These are phyloP conservation scores for Sebastes wilsoni DNA, from an alignment of 2,797 vertebrate species.

Conservation along the genomic window DNA sequence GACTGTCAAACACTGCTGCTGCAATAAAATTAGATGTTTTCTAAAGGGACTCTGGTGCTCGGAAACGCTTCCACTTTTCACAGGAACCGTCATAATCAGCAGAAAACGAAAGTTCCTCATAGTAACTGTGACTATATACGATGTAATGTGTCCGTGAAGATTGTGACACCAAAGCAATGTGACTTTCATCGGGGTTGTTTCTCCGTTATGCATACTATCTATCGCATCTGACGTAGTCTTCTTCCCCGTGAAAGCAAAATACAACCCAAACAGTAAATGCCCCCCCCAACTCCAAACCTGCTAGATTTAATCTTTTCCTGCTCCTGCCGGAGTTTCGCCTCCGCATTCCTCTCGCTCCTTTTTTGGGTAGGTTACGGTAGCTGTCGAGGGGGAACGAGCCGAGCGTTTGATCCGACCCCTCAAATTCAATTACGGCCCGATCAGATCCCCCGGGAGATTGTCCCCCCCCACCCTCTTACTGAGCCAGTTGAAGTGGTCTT, in stretches of 20 bases:
- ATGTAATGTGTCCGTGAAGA: too few species aligned
- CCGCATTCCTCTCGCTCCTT: conserved; percentile 7
- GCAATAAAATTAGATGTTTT: too few species aligned
- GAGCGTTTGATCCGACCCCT: conserved; percentile 67
- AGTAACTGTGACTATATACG: too few species aligned
- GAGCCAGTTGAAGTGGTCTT: conserved; percentile 47
- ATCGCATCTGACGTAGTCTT: conserved; percentile 32
- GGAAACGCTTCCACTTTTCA: too few species aligned
- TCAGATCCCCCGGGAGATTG: conserved; percentile 65
- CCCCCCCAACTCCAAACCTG: conserved; percentile 18
- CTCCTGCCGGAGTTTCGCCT: conserved; percentile 22
- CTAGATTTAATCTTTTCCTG: conserved; percentile 55
- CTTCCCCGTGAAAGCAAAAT: conserved; percentile 6
- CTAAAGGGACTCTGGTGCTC: too few species aligned
- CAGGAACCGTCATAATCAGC: too few species aligned
- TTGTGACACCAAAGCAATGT: too few species aligned
- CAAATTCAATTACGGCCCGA: conserved; percentile 75
- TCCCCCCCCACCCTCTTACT: conserved; percentile 4
- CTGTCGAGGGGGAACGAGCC: conserved; percentile 39
- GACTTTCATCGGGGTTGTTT: neutral
- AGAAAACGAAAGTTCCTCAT: too few species aligned
- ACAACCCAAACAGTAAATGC: conserved; percentile 47
- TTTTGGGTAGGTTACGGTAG: conserved; percentile 55
- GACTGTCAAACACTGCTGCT: too few species aligned
- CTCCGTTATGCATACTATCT: conserved; percentile 43